A percentile compares a stretch with the other conserved stretches of the same genome.
Conservation (phyloP, 2,888 invertebrate species). For the Hirtodrosophila duncani region DNA sequence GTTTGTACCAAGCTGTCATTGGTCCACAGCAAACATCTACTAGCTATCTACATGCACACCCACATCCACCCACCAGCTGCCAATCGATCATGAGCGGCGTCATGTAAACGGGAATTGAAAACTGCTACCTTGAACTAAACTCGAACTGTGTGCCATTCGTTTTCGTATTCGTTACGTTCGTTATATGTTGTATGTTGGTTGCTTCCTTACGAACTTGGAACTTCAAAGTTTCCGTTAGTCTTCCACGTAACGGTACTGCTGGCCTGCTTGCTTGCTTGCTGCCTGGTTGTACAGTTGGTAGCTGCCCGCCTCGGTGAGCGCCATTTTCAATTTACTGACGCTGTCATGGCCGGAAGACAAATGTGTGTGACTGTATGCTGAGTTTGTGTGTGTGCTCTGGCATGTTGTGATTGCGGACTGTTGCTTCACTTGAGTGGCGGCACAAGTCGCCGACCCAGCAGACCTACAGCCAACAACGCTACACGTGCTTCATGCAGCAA, state of each 20-base stretch:
- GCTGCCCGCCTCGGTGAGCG: constrained; percentile 32
- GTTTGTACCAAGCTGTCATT: no score
- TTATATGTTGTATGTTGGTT: no score
- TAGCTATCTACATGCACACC: no score
- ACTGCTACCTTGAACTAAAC: no score
- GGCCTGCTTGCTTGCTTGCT: not conserved
- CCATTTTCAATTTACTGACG: constrained; percentile 67
- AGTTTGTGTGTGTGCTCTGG: constrained; percentile 18
- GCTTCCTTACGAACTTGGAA: no score
- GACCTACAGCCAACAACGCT: constrained; percentile 1
- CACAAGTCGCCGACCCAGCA: constrained; percentile 43
- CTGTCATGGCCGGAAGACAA: constrained; percentile 65
- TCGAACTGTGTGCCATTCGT: no score
- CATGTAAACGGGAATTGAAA: constrained; percentile 52
- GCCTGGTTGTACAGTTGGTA: constrained; percentile 37
- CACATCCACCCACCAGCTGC: no score
- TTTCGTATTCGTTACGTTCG: no score
- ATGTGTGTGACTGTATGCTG: constrained; percentile 34
- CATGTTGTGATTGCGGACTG: constrained; percentile 63
- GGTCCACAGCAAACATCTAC: no score
- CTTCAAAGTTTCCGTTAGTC: no score
- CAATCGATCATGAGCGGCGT: constrained; percentile 41
- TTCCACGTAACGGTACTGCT: no score
- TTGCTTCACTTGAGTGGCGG: constrained; percentile 55
- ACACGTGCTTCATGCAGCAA: no score